Evolutionary conservation across 1,140 invertebrate species (phyloP).

Genomic region (Helicoverpa armigera): DNA sequence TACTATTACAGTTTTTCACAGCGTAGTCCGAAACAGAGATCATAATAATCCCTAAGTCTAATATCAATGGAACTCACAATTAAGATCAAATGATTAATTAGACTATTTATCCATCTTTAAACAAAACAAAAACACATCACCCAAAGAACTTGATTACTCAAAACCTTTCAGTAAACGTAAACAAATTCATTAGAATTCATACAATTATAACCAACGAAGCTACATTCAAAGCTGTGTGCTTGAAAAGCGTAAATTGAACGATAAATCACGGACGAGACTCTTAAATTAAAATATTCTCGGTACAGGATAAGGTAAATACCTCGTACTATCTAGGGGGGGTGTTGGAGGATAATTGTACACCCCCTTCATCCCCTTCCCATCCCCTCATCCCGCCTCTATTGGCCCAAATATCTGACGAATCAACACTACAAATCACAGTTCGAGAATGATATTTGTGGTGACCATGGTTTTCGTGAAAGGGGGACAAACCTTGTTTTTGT

Average conservation of each 20-base stretch:
- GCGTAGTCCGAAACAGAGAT: too few relatives aligned
- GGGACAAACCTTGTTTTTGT: not conserved
- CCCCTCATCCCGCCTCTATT: slow-evolving; percentile 44
- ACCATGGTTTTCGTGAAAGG: not conserved
- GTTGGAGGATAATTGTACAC: slow-evolving; percentile 36
- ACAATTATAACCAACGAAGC: slow-evolving; percentile 24
- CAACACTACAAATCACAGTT: slow-evolving; percentile 53
- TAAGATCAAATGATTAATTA: not conserved
- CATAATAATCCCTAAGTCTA: too few relatives aligned
- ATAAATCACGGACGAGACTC: slow-evolving; percentile 35
- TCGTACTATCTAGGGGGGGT: slow-evolving; percentile 15
- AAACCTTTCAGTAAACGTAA: not conserved
- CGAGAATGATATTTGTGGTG: slow-evolving; percentile 35
- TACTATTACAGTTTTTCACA: too few relatives aligned
- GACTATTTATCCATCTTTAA: not conserved
- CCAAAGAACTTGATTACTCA: not conserved
- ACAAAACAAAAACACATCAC: slow-evolving; percentile 7
- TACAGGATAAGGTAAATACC: slow-evolving; percentile 30
- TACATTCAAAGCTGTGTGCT: slow-evolving; percentile 24
- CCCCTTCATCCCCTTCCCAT: slow-evolving; percentile 10
- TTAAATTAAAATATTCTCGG: slow-evolving; percentile 39
- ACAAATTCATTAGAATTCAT: slow-evolving; percentile 31
- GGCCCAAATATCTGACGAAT: slow-evolving; percentile 55
- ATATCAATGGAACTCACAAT: too few relatives aligned
- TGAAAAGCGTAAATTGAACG: slow-evolving; percentile 28